Base-by-base conservation (phyloP, 1,140 invertebrate genomes). In the Hycleus phaleratus region DNA sequence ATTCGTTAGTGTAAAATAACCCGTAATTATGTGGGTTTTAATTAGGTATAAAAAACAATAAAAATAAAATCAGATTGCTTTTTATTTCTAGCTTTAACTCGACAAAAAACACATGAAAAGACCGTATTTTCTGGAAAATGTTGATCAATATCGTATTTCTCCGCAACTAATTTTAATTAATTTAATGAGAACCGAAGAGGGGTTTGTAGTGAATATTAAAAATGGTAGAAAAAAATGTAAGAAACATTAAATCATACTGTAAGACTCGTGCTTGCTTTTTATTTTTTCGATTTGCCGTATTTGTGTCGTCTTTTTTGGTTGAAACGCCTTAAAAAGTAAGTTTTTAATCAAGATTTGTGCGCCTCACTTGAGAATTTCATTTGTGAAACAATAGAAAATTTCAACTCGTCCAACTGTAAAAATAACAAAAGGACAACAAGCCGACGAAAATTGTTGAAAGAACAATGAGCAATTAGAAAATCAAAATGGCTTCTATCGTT, bases 401-500 rank as follows among this genome's bases (percentile, higher is more conserved):
- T 45, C 46, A 46, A 45, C 51, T 53, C 25, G 43, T 6, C 38
- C 42, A 45, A 12, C 51, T 53, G 51, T 53, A 53, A 53, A 53
- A 53, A 53, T 53, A 53, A 53, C 51, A 53, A 53, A 53, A 53
- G 51, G 42, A 46, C 11, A 42, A 26, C 44, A 53, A 46, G 25
- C 51, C 24, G 38, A 53, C 44, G 51, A 53, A 53, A 53, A 53
- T 45, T 26, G 51, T 44, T 45, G 9, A 45, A 25, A 46, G 51
- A 53, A 53, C 51, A 53, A 53, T 53, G 51, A 25, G 26, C 51
- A 53, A 53, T 53, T 53, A 53, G 51, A 53, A 45, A 53, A 53
- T 53, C 51, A 44, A 53, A 53, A 53, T 53, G 51, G 51, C 51
- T 53, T 53, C 18, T 53, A 53, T 53, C 51, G 51, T 53, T 45